Conservation (phyloP, 2,113 vertebrate genomes). For the Gulo gulo region DNA sequence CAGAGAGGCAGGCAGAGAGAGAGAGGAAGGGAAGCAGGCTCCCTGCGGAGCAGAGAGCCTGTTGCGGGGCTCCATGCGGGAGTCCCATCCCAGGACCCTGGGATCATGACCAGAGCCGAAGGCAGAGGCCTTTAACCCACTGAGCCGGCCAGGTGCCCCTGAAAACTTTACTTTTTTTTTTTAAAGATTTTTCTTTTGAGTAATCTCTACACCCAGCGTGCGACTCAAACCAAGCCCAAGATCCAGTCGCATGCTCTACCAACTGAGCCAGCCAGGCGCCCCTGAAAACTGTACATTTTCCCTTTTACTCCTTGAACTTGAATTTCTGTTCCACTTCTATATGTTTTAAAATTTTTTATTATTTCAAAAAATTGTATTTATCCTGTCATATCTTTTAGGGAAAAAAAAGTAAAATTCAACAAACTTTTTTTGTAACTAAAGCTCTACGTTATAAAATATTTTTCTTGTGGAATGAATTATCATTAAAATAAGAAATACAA, state of each 20-base stretch:
- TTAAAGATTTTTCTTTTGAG: neutral
- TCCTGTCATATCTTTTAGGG: neutral
- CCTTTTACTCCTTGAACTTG: neutral
- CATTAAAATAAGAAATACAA: neutral
- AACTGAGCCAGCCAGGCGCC: neutral
- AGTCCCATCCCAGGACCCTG: too few species aligned
- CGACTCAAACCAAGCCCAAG: neutral
- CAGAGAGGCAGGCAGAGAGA: too few species aligned
- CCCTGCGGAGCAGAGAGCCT: too few species aligned
- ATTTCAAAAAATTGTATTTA: neutral
- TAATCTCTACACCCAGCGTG: neutral
- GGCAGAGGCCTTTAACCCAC: too few species aligned
- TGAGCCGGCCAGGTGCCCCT: too few species aligned
- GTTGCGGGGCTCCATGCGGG: too few species aligned
- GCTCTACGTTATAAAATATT: neutral
- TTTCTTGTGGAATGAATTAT: constrained; percentile 26
- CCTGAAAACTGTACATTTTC: neutral
- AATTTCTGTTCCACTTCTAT: neutral
- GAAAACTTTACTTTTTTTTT: neutral
- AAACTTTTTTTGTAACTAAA: neutral
- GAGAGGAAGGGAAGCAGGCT: too few species aligned
- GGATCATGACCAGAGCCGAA: too few species aligned
- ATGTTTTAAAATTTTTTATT: neutral
- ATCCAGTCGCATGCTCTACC: neutral
- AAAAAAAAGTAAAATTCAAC: constrained; percentile 16